These are phyloP conservation scores for Parapristionchus giblindavisi DNA, from an alignment of 2,888 invertebrate species.

Conservation along the genomic window DNA sequence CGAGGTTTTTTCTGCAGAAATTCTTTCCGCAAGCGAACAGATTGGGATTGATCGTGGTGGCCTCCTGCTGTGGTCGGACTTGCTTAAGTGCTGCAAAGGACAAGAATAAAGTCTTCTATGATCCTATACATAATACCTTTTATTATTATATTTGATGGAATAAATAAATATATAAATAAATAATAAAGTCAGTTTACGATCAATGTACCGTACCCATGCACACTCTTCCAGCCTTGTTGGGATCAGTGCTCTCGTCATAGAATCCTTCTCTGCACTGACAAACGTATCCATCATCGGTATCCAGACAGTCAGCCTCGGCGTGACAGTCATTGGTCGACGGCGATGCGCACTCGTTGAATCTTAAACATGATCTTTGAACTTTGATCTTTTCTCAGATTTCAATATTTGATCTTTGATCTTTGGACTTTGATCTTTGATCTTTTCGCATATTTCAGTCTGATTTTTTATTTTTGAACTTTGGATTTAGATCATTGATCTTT, in stretches of 20 bases:
- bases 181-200: too few species aligned
- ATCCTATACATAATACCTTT: too few species aligned
- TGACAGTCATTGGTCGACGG: conserved; percentile 58
- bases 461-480: too few species aligned
- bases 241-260: conserved; percentile 60
- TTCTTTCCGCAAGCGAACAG: conserved; percentile 53
- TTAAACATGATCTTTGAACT: neutral
- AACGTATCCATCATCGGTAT: conserved; percentile 61
- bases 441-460: too few species aligned
- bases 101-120: too few species aligned
- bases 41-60: conserved; percentile 50
- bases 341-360: conserved; percentile 46
- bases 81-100: conserved; percentile 27
- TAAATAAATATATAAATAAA: neutral
- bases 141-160: neutral
- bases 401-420: too few species aligned
- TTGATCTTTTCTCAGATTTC: too few species aligned
- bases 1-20: conserved; percentile 49
- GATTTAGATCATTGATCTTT: too few species aligned
- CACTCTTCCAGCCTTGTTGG: conserved; percentile 55
- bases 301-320: conserved; percentile 65
- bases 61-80: conserved; percentile 36
- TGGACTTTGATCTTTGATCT: too few species aligned
- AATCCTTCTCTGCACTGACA: conserved; percentile 61
- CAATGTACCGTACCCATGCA: conserved; percentile 61